Evolutionary conservation across 2,888 invertebrate species (phyloP).

Genomic region (Polydrusus tereticollis): DNA sequence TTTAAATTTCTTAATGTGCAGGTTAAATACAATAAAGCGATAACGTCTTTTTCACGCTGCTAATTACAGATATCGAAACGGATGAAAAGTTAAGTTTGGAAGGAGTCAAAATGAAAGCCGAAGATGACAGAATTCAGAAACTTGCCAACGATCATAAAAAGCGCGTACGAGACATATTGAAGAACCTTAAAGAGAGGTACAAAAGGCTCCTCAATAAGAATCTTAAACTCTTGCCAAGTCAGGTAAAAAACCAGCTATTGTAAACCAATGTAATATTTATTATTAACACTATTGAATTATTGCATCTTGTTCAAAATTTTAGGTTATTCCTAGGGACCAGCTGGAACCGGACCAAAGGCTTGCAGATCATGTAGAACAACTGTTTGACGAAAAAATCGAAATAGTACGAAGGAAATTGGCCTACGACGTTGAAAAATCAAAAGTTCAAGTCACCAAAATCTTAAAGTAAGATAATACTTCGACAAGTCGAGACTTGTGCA

Average conservation of each 20-base stretch:
- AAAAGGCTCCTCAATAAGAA: slow-evolving; percentile 66
- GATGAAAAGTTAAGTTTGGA: slow-evolving; percentile 71
- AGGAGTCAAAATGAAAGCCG: slow-evolving; percentile 77
- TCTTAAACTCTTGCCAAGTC: slow-evolving; percentile 71
- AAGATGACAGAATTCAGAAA: slow-evolving; percentile 74
- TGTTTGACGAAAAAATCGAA: slow-evolving; percentile 73
- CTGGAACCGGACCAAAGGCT: slow-evolving; percentile 79
- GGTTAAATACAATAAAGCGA: too few species aligned
- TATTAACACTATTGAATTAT: too few species aligned
- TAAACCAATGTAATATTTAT: not conserved
- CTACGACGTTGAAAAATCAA: slow-evolving; percentile 79
- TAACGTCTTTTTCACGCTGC: not conserved
- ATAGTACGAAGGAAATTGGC: slow-evolving; percentile 76
- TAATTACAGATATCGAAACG: slow-evolving; percentile 64
- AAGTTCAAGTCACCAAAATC: slow-evolving; percentile 67
- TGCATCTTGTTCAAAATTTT: too few species aligned
- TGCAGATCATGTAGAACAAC: slow-evolving; percentile 72
- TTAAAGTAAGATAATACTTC: slow-evolving; percentile 38
- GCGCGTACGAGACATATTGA: slow-evolving; percentile 67
- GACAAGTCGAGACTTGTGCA: too few species aligned
- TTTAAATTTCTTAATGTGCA: too few species aligned
- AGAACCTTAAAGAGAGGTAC: slow-evolving; percentile 69
- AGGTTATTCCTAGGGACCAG: slow-evolving; percentile 69
- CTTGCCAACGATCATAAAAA: slow-evolving; percentile 72
- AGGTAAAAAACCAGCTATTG: slow-evolving; percentile 61